phyloP scores from a whole-genome alignment of 2,888 invertebrate species.

The Gasteruption jaculator region DNA sequence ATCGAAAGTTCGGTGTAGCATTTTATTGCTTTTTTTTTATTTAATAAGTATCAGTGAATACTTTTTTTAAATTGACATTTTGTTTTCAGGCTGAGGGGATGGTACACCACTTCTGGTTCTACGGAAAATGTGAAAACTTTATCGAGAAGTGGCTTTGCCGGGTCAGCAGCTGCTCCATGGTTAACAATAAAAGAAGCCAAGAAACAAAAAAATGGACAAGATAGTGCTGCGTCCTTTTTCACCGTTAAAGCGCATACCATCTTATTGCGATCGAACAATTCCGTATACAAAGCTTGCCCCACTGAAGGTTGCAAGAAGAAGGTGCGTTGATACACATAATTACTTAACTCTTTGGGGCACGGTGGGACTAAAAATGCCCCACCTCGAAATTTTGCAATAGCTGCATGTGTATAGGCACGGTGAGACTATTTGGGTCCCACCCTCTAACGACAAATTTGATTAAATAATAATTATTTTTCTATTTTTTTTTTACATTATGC shows the following conservation, averaged over 20 bases:
- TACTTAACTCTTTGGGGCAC: too few species aligned
- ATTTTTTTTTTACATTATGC: too few species aligned
- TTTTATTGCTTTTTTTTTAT: not conserved
- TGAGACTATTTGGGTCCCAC: too few species aligned
- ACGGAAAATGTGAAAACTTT: slow-evolving; percentile 61
- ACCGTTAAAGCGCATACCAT: slow-evolving; percentile 74
- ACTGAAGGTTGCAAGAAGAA: slow-evolving; percentile 91
- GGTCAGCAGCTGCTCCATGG: slow-evolving; percentile 62
- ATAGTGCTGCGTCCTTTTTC: slow-evolving; percentile 80
- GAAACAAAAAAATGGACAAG: slow-evolving; percentile 64
- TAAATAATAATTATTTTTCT: slow-evolving; percentile 1
- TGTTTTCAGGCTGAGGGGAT: slow-evolving; percentile 65
- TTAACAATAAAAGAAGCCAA: slow-evolving; percentile 73
- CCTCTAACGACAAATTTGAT: too few species aligned
- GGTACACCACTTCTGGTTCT: slow-evolving; percentile 82
- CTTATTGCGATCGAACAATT: slow-evolving; percentile 75
- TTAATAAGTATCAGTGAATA: slow-evolving; percentile 6
- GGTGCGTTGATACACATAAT: too few species aligned
- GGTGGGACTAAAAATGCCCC: too few species aligned
- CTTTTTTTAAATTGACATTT: not conserved
- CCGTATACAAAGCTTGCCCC: slow-evolving; percentile 89
- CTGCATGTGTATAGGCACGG: too few species aligned
- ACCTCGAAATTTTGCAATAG: too few species aligned
- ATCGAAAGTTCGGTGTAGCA: not conserved
- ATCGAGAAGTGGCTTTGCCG: slow-evolving; percentile 50